phyloP scores from a whole-genome alignment of 2,797 vertebrate genomes.

The Selene dorsalis region DNA sequence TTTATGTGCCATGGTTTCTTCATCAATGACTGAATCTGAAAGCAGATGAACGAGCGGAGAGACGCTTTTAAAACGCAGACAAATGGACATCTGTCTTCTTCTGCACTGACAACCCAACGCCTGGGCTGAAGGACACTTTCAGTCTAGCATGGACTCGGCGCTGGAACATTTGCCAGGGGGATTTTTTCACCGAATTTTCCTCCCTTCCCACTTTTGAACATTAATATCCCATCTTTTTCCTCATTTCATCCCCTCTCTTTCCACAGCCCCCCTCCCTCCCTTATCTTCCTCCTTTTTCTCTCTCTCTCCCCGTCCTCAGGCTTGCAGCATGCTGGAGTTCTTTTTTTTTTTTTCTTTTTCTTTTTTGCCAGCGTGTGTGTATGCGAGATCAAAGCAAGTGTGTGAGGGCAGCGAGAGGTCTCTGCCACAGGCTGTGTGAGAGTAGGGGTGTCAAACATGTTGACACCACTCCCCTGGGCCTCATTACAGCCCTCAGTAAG shows the following conservation, averaged over 20 bases:
- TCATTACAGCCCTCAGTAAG: conserved; percentile 61
- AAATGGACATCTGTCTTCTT: conserved; percentile 43
- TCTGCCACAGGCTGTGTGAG: conserved; percentile 47
- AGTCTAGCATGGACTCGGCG: not conserved
- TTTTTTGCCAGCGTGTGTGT: conserved; percentile 10
- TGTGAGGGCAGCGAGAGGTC: conserved; percentile 57
- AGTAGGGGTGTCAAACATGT: conserved; percentile 60
- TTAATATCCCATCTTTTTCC: conserved; percentile 26
- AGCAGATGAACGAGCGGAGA: conserved; percentile 1
- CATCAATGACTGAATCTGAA: conserved; percentile 25
- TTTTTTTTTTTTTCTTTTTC: not conserved
- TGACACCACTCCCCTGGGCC: conserved; percentile 58
- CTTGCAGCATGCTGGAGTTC: conserved; percentile 26
- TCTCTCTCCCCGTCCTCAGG: conserved; percentile 3
- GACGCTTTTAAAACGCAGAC: not conserved
- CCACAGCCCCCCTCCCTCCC: too few species aligned
- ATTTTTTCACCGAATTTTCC: conserved; percentile 20
- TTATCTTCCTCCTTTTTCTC: conserved; percentile 9
- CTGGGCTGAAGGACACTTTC: conserved; percentile 5
- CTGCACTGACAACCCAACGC: conserved; percentile 66
- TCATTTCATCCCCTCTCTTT: not conserved
- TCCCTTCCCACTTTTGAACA: conserved; percentile 28
- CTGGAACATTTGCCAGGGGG: not conserved
- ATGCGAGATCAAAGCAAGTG: conserved; percentile 52
- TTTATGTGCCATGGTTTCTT: conserved; percentile 45